Evolutionary conservation across 2,888 invertebrate genomes (phyloP), one percentile per base, ranked within the genome.

Genomic region (Heliconius sara): DNA sequence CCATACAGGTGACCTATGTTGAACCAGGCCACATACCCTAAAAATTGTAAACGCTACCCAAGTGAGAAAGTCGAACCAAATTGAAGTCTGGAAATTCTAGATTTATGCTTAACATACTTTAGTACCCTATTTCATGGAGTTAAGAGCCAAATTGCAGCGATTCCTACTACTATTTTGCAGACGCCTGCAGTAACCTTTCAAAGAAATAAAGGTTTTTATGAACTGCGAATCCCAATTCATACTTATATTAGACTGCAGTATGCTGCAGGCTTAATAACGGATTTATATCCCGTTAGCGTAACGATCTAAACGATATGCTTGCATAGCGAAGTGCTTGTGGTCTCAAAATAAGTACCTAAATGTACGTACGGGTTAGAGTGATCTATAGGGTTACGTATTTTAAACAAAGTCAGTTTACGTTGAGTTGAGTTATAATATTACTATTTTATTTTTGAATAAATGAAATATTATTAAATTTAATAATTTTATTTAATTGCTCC

Each of bases 21-120:
- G 84, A 85, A 86, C 86, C 87, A 84, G 88, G 87, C 88, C 87
- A 85, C 81, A 85, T 83, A 82, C 84, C 86, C 89, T 86, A 86
- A 34, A 87, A 88, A 90, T 86, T 84, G 80, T 81, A 81, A 80
- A 0, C 19, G 84, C 86, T 85, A 87, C 85, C 85, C 85, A 85
- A 86, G 82, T 80, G 80, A 85, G 68, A 43, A 71, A 60, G 70
- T 57, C 70, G 34, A 79, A 79, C 60, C 22, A 75, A 70, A 79
- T 77, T 77, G 74, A 77, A 81, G 79, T 79, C 76, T 57, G 73
- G 57, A 79, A 74, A 73, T 65, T 70, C 66, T 63, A 68, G 71
- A 65, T 73, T 52, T 76, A 27, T 25, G 63, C 12, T 27, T 39
- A 39, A 52, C 78, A 43, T 22, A 67, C 47, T n/a, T 68, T 52